Evolutionary conservation across 2,113 vertebrate species (phyloP), one percentile per base, ranked within the genome.

Genomic region (Cromileptes altivelis): DNA sequence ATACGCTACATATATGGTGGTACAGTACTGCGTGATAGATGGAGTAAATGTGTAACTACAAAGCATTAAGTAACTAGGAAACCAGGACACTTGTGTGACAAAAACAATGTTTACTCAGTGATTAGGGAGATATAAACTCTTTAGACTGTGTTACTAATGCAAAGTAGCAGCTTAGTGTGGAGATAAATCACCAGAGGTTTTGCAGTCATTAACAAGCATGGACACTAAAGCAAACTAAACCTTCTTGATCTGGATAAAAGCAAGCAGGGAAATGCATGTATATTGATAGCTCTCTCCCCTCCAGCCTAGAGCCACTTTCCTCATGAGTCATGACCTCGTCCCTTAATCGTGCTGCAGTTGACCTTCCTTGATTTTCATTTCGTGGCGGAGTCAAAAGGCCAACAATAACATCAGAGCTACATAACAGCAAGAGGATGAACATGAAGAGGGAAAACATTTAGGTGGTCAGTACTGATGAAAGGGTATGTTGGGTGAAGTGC

Each of bases 81-180:
- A 87, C 70, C 27, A 53, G 77, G 57, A 49, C 55, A 73, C 19
- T 17, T 47, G 42, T 6, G 18, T 75, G 55, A 69, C 75, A 71
- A 47, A 82, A 78, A 49, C n/a, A 27, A n/a, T 79, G 68, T 89
- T 90, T 84, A 73, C 53, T 3, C 40, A 63, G 23, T 30, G 5
- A 88, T 68, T 64, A 76, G 14, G 50, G 42, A 23, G 53, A 64
- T 50, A 52, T 60, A 75, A 80, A 62, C 55, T 53, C 37, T 67
- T 49, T 65, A 55, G 52, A 70, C 12, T 23, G 21, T 18, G 3
- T 37, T 37, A n/a, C 27, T 55, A 40, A 70, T 55, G 30, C 50
- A 23, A 40, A 55, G 4, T 21, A 68, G 50, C 63, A 25, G 52
- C 40, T 65, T 65, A 60, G 47, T 47, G 53, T 56, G 33, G 19